A percentile compares a stretch with the other conserved stretches of the same genome.
Conservation (phyloP, 2,113 vertebrate genomes). For the Notarius quadriscutis region DNA sequence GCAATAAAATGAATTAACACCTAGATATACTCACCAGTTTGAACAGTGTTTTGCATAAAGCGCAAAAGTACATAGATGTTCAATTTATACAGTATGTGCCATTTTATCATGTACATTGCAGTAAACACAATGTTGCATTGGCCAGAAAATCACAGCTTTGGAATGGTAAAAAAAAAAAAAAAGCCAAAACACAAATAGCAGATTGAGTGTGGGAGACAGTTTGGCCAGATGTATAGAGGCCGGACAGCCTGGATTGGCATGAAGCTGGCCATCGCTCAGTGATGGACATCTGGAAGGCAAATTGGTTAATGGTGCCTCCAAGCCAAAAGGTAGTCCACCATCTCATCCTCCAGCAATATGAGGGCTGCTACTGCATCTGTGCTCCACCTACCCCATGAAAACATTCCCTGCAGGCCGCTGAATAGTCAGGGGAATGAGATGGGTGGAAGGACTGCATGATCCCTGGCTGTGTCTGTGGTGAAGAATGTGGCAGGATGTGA, state of each 20-base stretch:
- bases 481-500: conserved; percentile 18
- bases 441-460: conserved; percentile 29
- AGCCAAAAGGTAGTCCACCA: conserved; percentile 67
- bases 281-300: conserved; percentile 67
- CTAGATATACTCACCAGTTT: too few species aligned
- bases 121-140: conserved; percentile 10
- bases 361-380: conserved; percentile 59
- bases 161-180: neutral
- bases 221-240: conserved; percentile 58
- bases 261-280: conserved; percentile 55
- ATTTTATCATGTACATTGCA: neutral
- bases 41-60: neutral
- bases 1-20: neutral
- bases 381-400: conserved; percentile 54
- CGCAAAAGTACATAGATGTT: neutral
- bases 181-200: conserved; percentile 45
- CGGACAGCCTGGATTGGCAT: conserved; percentile 54
- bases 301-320: conserved; percentile 67
- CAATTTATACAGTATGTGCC: neutral
- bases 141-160: conserved; percentile 16
- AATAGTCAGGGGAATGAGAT: conserved; percentile 36
- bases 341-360: conserved; percentile 59
- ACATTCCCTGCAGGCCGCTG: conserved; percentile 50
- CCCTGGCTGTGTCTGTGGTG: conserved; percentile 30
- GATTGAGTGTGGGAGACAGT: conserved; percentile 53